These are phyloP conservation scores for Vicugna pacos DNA, from an alignment of 2,113 vertebrate species.

Conservation along the genomic window DNA sequence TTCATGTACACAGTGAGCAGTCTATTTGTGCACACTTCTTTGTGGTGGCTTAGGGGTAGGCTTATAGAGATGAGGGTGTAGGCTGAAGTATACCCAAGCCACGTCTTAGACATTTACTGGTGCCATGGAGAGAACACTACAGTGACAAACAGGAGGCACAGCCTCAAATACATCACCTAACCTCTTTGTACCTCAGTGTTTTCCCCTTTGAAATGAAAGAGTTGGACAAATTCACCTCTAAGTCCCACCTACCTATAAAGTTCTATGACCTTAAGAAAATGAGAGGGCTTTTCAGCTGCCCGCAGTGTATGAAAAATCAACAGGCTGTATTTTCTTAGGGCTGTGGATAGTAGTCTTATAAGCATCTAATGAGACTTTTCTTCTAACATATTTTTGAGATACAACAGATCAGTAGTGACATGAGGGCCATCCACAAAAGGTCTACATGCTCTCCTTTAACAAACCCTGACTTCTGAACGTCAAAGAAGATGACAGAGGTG, in stretches of 20 bases:
- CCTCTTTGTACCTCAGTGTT: not conserved
- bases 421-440: not conserved
- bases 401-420: not conserved
- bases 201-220: not conserved
- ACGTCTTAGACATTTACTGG: not conserved
- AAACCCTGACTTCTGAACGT: not conserved
- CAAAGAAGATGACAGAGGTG: not conserved
- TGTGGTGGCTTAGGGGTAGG: not conserved
- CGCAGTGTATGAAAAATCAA: not conserved
- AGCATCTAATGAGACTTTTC: conserved; percentile 8
- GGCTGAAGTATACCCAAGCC: not conserved
- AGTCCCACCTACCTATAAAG: not conserved
- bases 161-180: not conserved
- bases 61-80: not conserved
- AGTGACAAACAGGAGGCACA: not conserved
- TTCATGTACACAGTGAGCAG: not conserved
- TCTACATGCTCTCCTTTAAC: not conserved
- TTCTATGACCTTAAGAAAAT: not conserved
- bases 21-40: not conserved
- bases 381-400: not conserved
- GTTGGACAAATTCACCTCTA: not conserved
- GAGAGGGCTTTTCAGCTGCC: not conserved
- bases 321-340: not conserved
- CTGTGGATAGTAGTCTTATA: not conserved
- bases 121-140: not conserved